Conservation (phyloP, 1,140 invertebrate species). For the Colletes gigas region DNA sequence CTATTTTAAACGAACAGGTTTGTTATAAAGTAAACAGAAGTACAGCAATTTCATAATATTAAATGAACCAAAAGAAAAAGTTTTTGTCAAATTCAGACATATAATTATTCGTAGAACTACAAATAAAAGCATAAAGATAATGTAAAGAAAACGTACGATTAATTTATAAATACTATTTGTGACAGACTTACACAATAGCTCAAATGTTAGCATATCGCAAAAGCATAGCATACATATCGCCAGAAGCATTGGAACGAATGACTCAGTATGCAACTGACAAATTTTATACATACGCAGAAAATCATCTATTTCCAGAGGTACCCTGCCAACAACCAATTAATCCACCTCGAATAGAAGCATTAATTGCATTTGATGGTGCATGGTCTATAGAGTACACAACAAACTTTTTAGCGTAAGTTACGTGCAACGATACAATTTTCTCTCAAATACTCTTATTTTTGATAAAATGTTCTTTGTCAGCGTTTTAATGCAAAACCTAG, state of each 20-base stretch:
- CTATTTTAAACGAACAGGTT: slow-evolving; percentile 71
- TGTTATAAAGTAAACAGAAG: slow-evolving; percentile 18
- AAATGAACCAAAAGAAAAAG: too few species aligned
- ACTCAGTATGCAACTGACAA: slow-evolving; percentile 51
- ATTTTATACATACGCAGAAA: slow-evolving; percentile 63
- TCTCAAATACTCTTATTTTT: slow-evolving; percentile 9
- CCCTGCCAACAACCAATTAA: slow-evolving; percentile 73
- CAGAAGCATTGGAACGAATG: slow-evolving; percentile 59
- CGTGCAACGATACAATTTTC: slow-evolving; percentile 12
- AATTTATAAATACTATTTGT: slow-evolving; percentile 24
- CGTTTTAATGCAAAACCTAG: slow-evolving; percentile 77
- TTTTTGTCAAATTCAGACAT: too few species aligned
- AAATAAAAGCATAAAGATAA: too few species aligned
- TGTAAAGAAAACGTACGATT: too few species aligned
- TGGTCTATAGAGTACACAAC: slow-evolving; percentile 81
- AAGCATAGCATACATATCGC: slow-evolving; percentile 61
- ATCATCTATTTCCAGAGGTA: slow-evolving; percentile 59
- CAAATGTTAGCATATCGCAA: slow-evolving; percentile 67
- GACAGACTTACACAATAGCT: slow-evolving; percentile 65
- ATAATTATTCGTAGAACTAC: too few species aligned
- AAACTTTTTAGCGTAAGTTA: slow-evolving; percentile 82
- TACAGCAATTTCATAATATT: slow-evolving; percentile 1
- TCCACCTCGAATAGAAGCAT: slow-evolving; percentile 77
- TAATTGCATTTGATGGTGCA: slow-evolving; percentile 81
- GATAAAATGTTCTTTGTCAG: slow-evolving; percentile 59